Evolutionary conservation across 2,888 invertebrate species (phyloP), one percentile per base, ranked within the genome.

Genomic region (Euplagia quadripunctaria): DNA sequence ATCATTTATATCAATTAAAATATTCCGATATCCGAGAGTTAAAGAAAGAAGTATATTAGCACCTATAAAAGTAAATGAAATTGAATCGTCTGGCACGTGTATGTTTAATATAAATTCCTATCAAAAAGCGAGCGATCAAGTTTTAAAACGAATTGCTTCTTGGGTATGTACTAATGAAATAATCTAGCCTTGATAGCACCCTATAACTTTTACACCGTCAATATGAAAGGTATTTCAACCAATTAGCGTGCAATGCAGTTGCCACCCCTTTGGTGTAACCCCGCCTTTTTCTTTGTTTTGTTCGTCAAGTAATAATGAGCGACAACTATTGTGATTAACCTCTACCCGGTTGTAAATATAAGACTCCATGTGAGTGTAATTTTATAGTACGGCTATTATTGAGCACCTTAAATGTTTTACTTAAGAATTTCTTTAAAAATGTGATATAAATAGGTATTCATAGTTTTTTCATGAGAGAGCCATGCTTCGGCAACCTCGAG

Each of bases 181-280:
- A 77, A 46, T 74, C 80, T 75, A 84, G 82, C 72, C 76, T 78
- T 76, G 80, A 79, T 81, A 78, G 82, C 70, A 66, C 80, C 79
- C 76, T 55, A 79, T 82, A 78, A 81, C 75, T 76, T 85, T 86
- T 85, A 88, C 81, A 77, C 79, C 84, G 77, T 81, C 80, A 82
- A 87, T 87, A 87, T 79, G 85, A 75, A 79, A 85, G 82, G 79
- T 83, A 83, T 86, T 76, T 82, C 82, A 82, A 87, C 93, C 94
- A 93, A 94, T 94, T 93, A 93, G 90, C 86, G 82, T 82, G 80
- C 85, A 82, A 84, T 86, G 86, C 82, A 88, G 83, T 85, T 78
- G 81, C 91, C 88, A 89, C 93, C 93, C 91, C 88, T 87, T 90
- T 82, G 76, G 74, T 84, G 74, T 86, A 85, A 88, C 89, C 82